Percentiles rank a stretch among this genome's conserved stretches.
phyloP scores from a whole-genome alignment of 2,113 vertebrate genomes.

The Oxyura jamaicensis region DNA sequence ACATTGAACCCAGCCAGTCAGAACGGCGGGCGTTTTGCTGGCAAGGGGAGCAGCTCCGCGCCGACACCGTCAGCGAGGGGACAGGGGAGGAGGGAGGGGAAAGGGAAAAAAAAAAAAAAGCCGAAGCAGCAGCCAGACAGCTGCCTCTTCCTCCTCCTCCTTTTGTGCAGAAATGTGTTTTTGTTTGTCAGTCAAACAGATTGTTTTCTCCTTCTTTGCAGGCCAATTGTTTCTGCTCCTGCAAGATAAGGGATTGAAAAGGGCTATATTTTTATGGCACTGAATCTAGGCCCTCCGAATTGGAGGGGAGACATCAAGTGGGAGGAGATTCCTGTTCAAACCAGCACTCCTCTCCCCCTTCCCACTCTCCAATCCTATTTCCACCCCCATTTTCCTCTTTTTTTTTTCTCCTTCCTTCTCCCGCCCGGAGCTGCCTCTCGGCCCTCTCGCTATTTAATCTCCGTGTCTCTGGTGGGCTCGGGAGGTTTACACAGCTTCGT shows the following conservation, averaged over 20 bases:
- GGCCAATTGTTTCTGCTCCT: slow-evolving; percentile 72
- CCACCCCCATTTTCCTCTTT: slow-evolving; percentile 45
- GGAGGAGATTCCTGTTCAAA: slow-evolving; percentile 33
- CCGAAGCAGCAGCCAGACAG: slow-evolving; percentile 64
- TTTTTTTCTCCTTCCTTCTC: slow-evolving; percentile 50
- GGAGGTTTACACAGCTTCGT: slow-evolving; percentile 48
- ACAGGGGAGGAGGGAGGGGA: slow-evolving; percentile 64
- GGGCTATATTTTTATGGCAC: slow-evolving; percentile 63
- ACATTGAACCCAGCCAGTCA: slow-evolving; percentile 68
- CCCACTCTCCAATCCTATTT: slow-evolving; percentile 39
- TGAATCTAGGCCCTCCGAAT: slow-evolving; percentile 38
- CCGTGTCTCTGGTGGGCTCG: slow-evolving; percentile 15
- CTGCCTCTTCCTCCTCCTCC: slow-evolving; percentile 69
- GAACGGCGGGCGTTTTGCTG: slow-evolving; percentile 63
- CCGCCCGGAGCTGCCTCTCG: slow-evolving; percentile 6
- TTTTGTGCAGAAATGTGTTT: slow-evolving; percentile 73
- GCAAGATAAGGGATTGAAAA: slow-evolving; percentile 75
- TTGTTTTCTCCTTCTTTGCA: slow-evolving; percentile 74
- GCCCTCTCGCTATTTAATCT: slow-evolving; percentile 65
- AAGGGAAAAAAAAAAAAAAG: slow-evolving; percentile 47
- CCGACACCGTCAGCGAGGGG: slow-evolving; percentile 37
- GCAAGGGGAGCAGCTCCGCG: slow-evolving; percentile 47
- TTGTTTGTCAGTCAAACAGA: slow-evolving; percentile 78
- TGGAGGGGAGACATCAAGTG: slow-evolving; percentile 54
- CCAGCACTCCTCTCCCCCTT: slow-evolving; percentile 27